These are phyloP conservation scores for Cisticola juncidis DNA, from an alignment of 2,113 vertebrate species.

Conservation along the genomic window DNA sequence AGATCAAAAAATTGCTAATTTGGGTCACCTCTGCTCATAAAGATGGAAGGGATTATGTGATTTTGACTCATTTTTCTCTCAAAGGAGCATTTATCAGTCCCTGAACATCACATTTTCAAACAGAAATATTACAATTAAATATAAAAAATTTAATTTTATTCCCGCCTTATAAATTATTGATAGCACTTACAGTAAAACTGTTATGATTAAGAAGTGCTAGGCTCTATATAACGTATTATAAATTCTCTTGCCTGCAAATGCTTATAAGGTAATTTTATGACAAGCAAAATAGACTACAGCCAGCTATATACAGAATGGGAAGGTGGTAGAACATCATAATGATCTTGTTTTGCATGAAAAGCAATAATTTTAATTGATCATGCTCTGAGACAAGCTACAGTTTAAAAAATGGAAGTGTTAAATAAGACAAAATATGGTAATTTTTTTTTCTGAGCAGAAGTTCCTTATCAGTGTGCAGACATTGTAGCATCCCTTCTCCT, in stretches of 20 bases:
- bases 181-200: background rate
- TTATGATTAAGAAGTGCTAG: background rate
- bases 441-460: slow-evolving; percentile 31
- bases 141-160: background rate
- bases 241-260: background rate
- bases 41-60: background rate
- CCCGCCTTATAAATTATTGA: background rate
- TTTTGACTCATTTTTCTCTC: background rate
- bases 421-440: slow-evolving; percentile 27
- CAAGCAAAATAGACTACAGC: background rate
- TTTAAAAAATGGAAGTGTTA: background rate
- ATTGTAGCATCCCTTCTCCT: slow-evolving; percentile 27
- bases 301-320: background rate
- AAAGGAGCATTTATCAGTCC: background rate
- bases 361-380: slow-evolving; percentile 10
- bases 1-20: background rate
- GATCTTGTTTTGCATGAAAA: slow-evolving; percentile 40
- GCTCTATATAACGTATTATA: background rate
- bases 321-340: background rate
- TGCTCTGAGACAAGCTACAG: background rate
- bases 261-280: background rate
- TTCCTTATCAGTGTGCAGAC: slow-evolving; percentile 46
- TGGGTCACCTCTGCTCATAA: background rate
- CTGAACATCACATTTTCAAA: background rate
- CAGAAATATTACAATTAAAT: background rate